Percentiles rank a stretch among this genome's conserved stretches.
Evolutionary conservation across 1,140 invertebrate species (phyloP).

Genomic region (Drosophila asahinai): DNA sequence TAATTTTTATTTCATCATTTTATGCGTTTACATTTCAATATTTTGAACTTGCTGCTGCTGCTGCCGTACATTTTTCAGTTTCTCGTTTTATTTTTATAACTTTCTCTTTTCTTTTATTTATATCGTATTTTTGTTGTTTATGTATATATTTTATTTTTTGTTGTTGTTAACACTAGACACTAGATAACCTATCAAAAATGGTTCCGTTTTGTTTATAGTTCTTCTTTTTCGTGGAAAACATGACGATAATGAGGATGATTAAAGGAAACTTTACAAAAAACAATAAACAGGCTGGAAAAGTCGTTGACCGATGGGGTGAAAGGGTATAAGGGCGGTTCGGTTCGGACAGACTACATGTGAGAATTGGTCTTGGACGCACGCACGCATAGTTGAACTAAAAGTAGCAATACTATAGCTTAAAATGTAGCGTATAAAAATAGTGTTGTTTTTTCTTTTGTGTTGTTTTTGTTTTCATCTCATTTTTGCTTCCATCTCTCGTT

Average conservation of each 20-base stretch:
- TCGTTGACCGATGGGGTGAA: constrained; percentile 19
- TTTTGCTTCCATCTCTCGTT: constrained; percentile 10
- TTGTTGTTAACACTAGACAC: constrained; percentile 70
- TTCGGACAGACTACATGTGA: constrained; percentile 44
- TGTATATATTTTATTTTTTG: constrained; percentile 31
- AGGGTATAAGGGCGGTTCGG: not conserved
- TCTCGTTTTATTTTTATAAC: constrained; percentile 25
- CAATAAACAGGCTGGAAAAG: constrained; percentile 40
- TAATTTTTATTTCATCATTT: constrained; percentile 62
- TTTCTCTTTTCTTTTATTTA: constrained; percentile 29
- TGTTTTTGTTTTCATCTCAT: constrained; percentile 22
- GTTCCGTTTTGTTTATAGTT: constrained; percentile 52
- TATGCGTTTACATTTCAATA: constrained; percentile 79
- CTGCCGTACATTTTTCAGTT: constrained; percentile 49
- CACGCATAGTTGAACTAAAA: constrained; percentile 76
- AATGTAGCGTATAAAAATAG: constrained; percentile 78
- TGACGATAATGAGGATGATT: constrained; percentile 24
- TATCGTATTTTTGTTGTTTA: constrained; percentile 26
- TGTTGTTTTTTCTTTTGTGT: constrained; percentile 43
- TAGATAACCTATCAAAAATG: constrained; percentile 68
- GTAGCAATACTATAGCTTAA: constrained; percentile 78
- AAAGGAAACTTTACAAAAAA: constrained; percentile 48
- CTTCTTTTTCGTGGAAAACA: constrained; percentile 31
- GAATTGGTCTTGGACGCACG: constrained; percentile 74
- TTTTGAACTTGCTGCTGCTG: constrained; percentile 69